Evolutionary conservation across 2,888 invertebrate species (phyloP).

Genomic region (Microchrysa polita): DNA sequence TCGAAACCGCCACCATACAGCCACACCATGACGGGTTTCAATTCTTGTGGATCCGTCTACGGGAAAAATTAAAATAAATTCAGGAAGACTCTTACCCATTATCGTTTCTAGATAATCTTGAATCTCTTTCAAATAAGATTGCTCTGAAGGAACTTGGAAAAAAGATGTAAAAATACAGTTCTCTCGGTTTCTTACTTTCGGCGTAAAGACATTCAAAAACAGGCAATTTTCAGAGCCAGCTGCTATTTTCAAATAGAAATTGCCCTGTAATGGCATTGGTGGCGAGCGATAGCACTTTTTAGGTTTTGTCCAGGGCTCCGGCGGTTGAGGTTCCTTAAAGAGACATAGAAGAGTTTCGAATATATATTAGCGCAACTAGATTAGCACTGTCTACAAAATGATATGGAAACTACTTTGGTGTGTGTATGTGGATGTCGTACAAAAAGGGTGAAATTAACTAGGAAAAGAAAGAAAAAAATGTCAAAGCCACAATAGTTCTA

Average conservation of each 20-base stretch:
- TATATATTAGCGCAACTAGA: no score
- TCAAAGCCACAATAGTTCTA: no score
- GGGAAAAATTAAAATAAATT: conserved; percentile 18
- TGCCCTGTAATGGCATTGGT: conserved; percentile 8
- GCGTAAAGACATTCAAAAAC: conserved; percentile 18
- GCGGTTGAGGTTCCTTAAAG: conserved; percentile 6
- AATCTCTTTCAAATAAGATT: no score
- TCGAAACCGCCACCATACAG: conserved; percentile 67
- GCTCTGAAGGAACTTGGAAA: background rate
- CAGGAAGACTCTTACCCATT: background rate
- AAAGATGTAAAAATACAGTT: background rate
- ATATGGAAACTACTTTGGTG: no score
- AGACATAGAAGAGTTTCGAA: background rate
- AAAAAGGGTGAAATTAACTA: no score
- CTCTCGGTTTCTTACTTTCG: conserved; percentile 6
- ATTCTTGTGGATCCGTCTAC: conserved; percentile 56
- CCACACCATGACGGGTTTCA: conserved; percentile 65
- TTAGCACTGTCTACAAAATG: no score
- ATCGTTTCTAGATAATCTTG: background rate
- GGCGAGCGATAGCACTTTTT: background rate
- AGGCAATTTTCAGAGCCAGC: conserved; percentile 17
- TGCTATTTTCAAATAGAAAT: background rate
- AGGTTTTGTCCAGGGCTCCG: conserved; percentile 2
- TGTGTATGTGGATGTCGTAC: no score
- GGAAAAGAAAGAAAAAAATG: no score